Evolutionary conservation across 2,797 vertebrate species (phyloP).

Genomic region (Pseudomugil gertrudae): DNA sequence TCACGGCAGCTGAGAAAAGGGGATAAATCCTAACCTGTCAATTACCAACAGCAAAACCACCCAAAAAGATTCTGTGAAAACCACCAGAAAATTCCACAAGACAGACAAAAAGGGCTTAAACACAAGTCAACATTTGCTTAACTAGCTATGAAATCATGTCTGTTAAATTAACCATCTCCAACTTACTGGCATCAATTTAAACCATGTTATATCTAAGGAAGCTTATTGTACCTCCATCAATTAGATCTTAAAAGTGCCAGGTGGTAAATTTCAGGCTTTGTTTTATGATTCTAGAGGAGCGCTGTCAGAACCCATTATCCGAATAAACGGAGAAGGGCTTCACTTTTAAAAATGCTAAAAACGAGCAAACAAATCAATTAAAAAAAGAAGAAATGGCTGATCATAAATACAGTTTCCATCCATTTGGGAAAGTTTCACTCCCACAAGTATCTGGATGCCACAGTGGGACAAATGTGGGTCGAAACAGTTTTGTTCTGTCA

Average conservation of each 20-base stretch:
- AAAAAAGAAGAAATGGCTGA: background rate
- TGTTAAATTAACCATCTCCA: conserved; percentile 43
- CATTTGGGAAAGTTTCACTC: conserved; percentile 12
- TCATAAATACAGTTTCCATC: conserved; percentile 11
- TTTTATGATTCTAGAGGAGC: conserved; percentile 41
- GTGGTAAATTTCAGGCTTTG: conserved; percentile 48
- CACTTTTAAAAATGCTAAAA: conserved; percentile 27
- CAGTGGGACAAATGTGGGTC: conserved; percentile 51
- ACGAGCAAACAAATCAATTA: conserved; percentile 22
- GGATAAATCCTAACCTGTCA: conserved; percentile 74
- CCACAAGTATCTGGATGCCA: conserved; percentile 19
- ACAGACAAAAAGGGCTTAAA: conserved; percentile 45
- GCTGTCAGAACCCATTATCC: conserved; percentile 38
- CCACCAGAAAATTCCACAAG: background rate
- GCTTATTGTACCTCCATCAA: conserved; percentile 42
- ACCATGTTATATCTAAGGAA: conserved; percentile 33
- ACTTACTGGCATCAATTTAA: conserved; percentile 32
- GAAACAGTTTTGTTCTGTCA: conserved; percentile 56
- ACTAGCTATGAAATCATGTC: conserved; percentile 49
- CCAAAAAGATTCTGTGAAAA: conserved; percentile 66
- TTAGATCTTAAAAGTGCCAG: conserved; percentile 45
- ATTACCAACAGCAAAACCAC: conserved; percentile 61
- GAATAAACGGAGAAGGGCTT: conserved; percentile 27
- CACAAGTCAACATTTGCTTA: conserved; percentile 33
- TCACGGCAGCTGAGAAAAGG: conserved; percentile 49